These are phyloP conservation scores for Drosophila rhopaloa DNA, from an alignment of 1,140 invertebrate genomes.

Conservation along the genomic window DNA sequence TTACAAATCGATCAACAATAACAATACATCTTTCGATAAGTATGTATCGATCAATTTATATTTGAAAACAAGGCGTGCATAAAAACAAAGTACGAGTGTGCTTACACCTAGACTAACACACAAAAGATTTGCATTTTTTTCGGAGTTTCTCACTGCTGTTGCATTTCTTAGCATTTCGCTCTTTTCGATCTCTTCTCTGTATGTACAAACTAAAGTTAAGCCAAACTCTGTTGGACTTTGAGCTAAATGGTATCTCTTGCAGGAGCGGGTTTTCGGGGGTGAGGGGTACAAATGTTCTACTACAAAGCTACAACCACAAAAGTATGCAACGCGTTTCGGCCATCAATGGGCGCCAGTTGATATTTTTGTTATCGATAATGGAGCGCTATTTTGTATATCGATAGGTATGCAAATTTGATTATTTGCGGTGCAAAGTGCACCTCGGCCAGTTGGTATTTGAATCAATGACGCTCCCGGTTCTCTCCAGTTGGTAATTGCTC, in stretches of 20 bases:
- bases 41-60: not conserved
- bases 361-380: constrained; percentile 22
- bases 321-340: constrained; percentile 17
- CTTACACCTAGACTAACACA: constrained; percentile 56
- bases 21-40: not conserved
- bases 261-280: constrained; percentile 1
- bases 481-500: not conserved
- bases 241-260: constrained; percentile 41
- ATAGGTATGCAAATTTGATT: not conserved
- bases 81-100: constrained; percentile 6
- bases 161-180: constrained; percentile 6
- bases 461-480: constrained; percentile 4
- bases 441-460: no score
- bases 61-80: not conserved
- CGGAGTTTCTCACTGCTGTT: constrained; percentile 25
- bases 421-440: not conserved
- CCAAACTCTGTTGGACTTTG: constrained; percentile 46
- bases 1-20: not conserved
- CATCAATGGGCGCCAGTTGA: constrained; percentile 7
- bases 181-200: constrained; percentile 41
- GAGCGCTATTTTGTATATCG: constrained; percentile 3
- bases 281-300: constrained; percentile 32
- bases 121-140: constrained; percentile 34
- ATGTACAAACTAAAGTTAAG: constrained; percentile 62
- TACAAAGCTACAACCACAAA: constrained; percentile 61